A percentile compares a stretch with the other conserved stretches of the same genome.
These are phyloP conservation scores for Potamilus streckersoni DNA, from an alignment of 1,140 invertebrate genomes.

Conservation along the genomic window DNA sequence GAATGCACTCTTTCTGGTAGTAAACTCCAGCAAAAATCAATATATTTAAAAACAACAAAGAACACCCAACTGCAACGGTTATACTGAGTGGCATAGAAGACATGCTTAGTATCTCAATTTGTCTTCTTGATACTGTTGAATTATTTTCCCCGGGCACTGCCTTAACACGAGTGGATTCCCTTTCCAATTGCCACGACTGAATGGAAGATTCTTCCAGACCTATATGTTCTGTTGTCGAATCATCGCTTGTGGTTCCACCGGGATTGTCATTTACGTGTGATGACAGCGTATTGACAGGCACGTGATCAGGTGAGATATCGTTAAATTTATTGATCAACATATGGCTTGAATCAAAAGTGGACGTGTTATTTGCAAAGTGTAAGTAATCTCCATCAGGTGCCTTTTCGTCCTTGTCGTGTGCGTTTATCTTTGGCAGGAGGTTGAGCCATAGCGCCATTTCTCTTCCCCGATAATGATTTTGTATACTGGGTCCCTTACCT, in stretches of 20 bases:
- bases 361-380: constrained; percentile 71
- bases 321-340: constrained; percentile 50
- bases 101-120: constrained; percentile 5
- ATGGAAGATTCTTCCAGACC: constrained; percentile 38
- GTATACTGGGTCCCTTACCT: constrained; percentile 68
- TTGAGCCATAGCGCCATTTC: constrained; percentile 97
- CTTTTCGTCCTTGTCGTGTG: constrained; percentile 79
- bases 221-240: constrained; percentile 36
- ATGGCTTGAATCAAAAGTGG: constrained; percentile 54
- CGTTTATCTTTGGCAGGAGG: constrained; percentile 94
- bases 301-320: constrained; percentile 61
- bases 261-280: constrained; percentile 16
- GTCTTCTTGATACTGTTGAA: not conserved
- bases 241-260: constrained; percentile 11
- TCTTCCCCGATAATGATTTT: constrained; percentile 95
- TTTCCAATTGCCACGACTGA: constrained; percentile 9
- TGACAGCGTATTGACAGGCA: constrained; percentile 40
- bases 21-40: constrained; percentile 94
- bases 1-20: constrained; percentile 86
- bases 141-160: not conserved
- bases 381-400: constrained; percentile 84
- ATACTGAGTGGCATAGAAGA: constrained; percentile 66
- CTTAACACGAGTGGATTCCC: not conserved
- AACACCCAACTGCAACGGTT: constrained; percentile 94
- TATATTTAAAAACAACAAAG: constrained; percentile 88